Evolutionary conservation across 2,113 vertebrate species (phyloP).

Genomic region (Clarias batrachus): DNA sequence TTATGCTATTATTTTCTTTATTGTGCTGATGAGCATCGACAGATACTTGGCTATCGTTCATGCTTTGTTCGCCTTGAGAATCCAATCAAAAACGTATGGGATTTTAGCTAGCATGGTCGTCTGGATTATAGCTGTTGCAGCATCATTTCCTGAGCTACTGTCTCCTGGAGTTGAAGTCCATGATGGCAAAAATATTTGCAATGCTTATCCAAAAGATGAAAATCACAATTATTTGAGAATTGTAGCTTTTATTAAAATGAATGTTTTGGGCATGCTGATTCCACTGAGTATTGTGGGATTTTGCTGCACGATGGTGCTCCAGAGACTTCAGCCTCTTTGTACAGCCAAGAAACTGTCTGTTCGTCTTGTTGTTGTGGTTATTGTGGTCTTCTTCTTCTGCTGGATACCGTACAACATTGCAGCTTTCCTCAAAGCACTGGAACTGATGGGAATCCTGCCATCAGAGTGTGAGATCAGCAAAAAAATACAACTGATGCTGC

Average conservation of each 20-base stretch:
- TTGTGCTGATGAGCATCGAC: constrained; percentile 86
- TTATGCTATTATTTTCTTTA: constrained; percentile 84
- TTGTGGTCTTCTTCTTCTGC: constrained; percentile 68
- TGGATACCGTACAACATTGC: constrained; percentile 72
- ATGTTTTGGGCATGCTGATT: constrained; percentile 65
- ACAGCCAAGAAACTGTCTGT: constrained; percentile 65
- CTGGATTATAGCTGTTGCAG: constrained; percentile 71
- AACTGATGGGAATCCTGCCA: too few species aligned
- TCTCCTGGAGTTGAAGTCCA: constrained; percentile 42
- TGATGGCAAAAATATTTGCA: accelerated
- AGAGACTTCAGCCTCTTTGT: constrained; percentile 52
- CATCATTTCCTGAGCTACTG: constrained; percentile 75
- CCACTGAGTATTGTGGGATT: constrained; percentile 63
- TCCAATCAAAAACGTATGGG: constrained; percentile 71
- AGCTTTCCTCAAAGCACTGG: constrained; percentile 43
- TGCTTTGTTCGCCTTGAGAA: constrained; percentile 77
- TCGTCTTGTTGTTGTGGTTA: constrained; percentile 63
- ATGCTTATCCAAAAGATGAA: background rate
- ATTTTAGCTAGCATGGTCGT: constrained; percentile 66
- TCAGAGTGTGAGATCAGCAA: constrained; percentile 51
- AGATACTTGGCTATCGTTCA: constrained; percentile 89
- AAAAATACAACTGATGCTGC: constrained; percentile 50
- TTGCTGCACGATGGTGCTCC: constrained; percentile 70
- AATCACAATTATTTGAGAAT: accelerated
- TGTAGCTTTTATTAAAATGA: constrained; percentile 66